Conservation (phyloP, 2,113 vertebrate species). For the human (Homo sapiens) region GRCh38 chr20:50003001-50003500, state of each 20-base stretch:
- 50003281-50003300: not conserved
- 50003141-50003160: no score
- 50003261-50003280: not conserved
- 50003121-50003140: no score
- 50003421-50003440: not conserved
- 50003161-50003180: no score
- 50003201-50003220: not conserved
- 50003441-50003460: not conserved
- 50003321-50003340: not conserved
- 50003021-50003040: no score
- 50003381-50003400: not conserved
- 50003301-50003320: not conserved
- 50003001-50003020: no score
- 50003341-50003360: not conserved
- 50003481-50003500: not conserved
- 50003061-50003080: no score
- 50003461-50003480: not conserved
- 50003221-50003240: not conserved
- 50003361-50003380: not conserved
- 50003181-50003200: no score
- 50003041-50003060: no score
- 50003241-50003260: not conserved
- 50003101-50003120: no score
- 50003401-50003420: not conserved
- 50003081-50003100: no score